A percentile compares a stretch with the other conserved stretches of the same genome.
These are phyloP conservation scores for Nematostella vectensis DNA, from an alignment of 92 coral and sea anemone genomes.

Conservation along the genomic window DNA sequence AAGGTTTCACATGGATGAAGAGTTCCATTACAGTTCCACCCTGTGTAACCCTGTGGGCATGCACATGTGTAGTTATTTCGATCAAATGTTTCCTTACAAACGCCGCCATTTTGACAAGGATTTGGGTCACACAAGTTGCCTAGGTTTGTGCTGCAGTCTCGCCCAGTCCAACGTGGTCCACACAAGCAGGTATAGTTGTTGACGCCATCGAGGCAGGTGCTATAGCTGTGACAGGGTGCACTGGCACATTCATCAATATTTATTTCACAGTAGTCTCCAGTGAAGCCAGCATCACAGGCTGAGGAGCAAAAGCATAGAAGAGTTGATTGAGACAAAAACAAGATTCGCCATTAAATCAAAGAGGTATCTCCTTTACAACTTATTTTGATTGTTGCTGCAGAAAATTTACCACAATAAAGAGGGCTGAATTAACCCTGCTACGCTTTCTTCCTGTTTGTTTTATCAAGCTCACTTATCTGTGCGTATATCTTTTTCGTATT, in stretches of 20 bases:
- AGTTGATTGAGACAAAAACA: background rate
- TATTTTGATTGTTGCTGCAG: too few species aligned
- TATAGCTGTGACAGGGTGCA: slow-evolving; percentile 52
- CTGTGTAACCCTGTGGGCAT: slow-evolving; percentile 59
- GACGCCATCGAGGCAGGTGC: slow-evolving; percentile 66
- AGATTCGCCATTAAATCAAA: too few species aligned
- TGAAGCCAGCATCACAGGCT: slow-evolving; percentile 76
- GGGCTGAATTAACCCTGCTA: too few species aligned
- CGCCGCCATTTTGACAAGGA: slow-evolving; percentile 65
- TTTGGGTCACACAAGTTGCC: slow-evolving; percentile 52
- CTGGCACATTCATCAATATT: slow-evolving; percentile 70
- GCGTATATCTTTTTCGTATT: too few species aligned
- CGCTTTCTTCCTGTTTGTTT: too few species aligned
- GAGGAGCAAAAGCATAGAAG: slow-evolving; percentile 1
- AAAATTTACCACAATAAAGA: too few species aligned
- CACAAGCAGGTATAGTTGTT: slow-evolving; percentile 71
- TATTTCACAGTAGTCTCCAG: slow-evolving; percentile 86
- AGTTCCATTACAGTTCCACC: slow-evolving; percentile 58
- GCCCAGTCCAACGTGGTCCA: slow-evolving; percentile 80
- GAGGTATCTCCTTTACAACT: too few species aligned
- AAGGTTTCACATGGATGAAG: slow-evolving; percentile 53
- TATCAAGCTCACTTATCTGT: too few species aligned
- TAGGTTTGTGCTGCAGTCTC: slow-evolving; percentile 42
- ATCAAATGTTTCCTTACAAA: slow-evolving; percentile 49
- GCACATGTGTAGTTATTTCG: slow-evolving; percentile 85